Base-by-base conservation (phyloP, 2,113 vertebrate species). In the Calypte anna region DNA sequence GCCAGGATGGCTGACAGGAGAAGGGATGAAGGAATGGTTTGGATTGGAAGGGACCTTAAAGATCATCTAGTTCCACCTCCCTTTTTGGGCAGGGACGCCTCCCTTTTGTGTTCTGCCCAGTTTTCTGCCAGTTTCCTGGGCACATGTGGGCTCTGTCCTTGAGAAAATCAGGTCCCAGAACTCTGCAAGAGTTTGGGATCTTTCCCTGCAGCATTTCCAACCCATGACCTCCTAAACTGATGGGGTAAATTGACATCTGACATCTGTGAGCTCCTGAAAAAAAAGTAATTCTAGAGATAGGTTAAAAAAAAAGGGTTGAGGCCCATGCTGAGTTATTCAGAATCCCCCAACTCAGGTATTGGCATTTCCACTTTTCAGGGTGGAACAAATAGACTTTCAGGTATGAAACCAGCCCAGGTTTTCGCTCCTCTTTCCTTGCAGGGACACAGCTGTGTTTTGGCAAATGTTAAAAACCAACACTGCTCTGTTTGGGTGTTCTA, bases 161-260 rank as follows among this genome's bases (percentile, higher is more conserved):
- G 53, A 44, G 36, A 50, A 50, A 6, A 13, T 11, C 15, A 40
- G 2, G 53, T 19, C 73, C n/a, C 61, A 48, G 15, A 24, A 7
- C 2, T 3, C n/a, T 33, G 30, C 38, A 67, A n/a, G 30, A 46
- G 33, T 30, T 5, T 28, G 24, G 33, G 46, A 28, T 63, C 27
- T 38, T 0, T 33, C 14, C 10, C 20, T 23, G 19, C 4, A 3
- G 8, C 21, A 59, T 30, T 9, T 5, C n/a, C 30, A 7, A n/a
- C 10, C 24, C 0, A 1, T 31, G 51, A 58, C 50, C 51, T 64
- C 44, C 11, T 53, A 51, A 1, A 28, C 17, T 28, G 28, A 4
- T 25, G 28, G 28, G n/a, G n/a, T 6, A 55, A 46, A 22, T 8
- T 5, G 22, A 24, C 21, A 20, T 22, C 23, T 72, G 58, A 33